These are phyloP conservation scores for Anthrax anthrax DNA, from an alignment of 2,888 invertebrate genomes.

Conservation along the genomic window DNA sequence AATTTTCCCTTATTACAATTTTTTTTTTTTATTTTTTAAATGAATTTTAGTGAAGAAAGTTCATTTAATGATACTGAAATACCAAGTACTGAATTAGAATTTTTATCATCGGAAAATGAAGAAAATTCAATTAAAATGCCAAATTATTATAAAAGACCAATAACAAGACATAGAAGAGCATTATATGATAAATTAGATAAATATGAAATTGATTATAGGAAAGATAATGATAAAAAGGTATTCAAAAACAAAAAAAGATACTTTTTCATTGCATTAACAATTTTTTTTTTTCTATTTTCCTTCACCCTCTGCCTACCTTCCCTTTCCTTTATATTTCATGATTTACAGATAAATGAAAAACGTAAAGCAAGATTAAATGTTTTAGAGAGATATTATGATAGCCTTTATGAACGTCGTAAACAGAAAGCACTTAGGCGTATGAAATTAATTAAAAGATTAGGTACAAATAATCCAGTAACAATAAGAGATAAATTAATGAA, in stretches of 20 bases:
- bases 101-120: not conserved
- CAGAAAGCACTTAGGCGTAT: constrained; percentile 1
- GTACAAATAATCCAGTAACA: not conserved
- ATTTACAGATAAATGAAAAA: too few species aligned
- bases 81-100: constrained; percentile 7
- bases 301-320: too few species aligned
- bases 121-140: not conserved
- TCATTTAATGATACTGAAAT: constrained; percentile 8
- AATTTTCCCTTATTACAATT: too few species aligned
- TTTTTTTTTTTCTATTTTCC: too few species aligned
- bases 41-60: constrained; percentile 1
- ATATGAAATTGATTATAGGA: not conserved
- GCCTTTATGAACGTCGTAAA: not conserved
- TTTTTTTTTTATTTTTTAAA: not conserved
- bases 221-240: not conserved
- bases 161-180: constrained; percentile 2
- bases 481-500: not conserved
- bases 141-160: constrained; percentile 3
- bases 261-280: not conserved
- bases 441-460: not conserved
- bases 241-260: not conserved
- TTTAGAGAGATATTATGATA: constrained; percentile 2
- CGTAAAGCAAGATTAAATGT: constrained; percentile 2
- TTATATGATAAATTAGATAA: constrained; percentile 6
- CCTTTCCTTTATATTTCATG: not conserved